phyloP scores from a whole-genome alignment of 1,140 invertebrate species.

The Drosophila punjabiensis region DNA sequence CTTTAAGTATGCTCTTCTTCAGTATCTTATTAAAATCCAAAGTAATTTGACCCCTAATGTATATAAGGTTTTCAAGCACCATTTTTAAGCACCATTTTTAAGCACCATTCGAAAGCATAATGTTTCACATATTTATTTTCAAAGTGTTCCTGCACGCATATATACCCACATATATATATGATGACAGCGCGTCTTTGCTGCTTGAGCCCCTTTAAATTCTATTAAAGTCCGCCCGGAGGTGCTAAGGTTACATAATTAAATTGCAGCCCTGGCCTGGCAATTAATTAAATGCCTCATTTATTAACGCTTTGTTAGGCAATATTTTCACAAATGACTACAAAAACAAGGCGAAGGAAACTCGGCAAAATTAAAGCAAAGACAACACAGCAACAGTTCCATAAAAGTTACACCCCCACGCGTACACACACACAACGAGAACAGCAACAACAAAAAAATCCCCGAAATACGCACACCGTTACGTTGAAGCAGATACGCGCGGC shows the following conservation, averaged over 20 bases:
- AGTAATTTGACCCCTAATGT: not conserved
- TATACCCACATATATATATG: not conserved
- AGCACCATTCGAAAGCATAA: not conserved
- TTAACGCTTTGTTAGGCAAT: slow-evolving; percentile 82
- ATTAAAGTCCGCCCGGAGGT: slow-evolving; percentile 71
- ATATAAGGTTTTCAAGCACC: not conserved
- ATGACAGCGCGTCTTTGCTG: slow-evolving; percentile 22
- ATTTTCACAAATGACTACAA: slow-evolving; percentile 81
- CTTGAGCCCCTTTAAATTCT: slow-evolving; percentile 63
- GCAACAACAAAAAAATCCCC: not conserved
- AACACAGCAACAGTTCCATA: slow-evolving; percentile 42
- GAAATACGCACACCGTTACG: slow-evolving; percentile 22
- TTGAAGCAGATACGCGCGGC: slow-evolving; percentile 4
- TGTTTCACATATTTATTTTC: slow-evolving; percentile 2
- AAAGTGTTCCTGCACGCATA: not conserved
- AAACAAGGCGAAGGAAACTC: slow-evolving; percentile 46
- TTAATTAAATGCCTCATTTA: slow-evolving; percentile 84
- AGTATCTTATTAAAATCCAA: not conserved
- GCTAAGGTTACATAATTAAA: slow-evolving; percentile 84
- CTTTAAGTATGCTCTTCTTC: not conserved
- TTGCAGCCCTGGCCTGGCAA: slow-evolving; percentile 67
- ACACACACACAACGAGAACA: slow-evolving; percentile 12
- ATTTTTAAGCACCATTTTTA: not conserved
- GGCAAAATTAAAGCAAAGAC: slow-evolving; percentile 49
- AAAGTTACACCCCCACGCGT: slow-evolving; percentile 28